These are phyloP conservation scores for Copidosoma aretas DNA, from an alignment of 2,888 invertebrate species.

Conservation along the genomic window DNA sequence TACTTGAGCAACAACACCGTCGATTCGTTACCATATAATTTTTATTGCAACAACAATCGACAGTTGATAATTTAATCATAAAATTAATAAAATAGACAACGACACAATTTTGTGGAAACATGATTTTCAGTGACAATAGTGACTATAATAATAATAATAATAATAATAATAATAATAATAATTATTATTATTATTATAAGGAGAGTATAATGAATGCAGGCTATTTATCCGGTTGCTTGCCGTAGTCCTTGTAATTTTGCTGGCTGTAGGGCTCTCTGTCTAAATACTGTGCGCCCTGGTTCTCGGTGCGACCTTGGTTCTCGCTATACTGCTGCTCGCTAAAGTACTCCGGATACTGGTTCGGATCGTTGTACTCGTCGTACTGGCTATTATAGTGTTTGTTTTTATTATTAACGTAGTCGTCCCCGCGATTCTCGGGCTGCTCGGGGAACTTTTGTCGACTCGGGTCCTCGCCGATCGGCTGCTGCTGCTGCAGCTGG, in stretches of 20 bases:
- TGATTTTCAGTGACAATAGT: neutral
- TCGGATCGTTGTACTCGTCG: constrained; percentile 50
- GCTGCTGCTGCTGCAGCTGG: neutral
- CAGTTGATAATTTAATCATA: neutral
- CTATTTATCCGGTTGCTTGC: constrained; percentile 12
- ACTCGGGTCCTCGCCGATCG: neutral
- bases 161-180: neutral
- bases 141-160: neutral
- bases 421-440: constrained; percentile 42
- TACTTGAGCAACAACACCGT: neutral
- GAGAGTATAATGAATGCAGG: neutral
- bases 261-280: constrained; percentile 14
- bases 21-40: neutral
- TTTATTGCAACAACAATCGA: constrained; percentile 15
- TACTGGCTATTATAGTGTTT: constrained; percentile 50
- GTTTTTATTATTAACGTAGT: constrained; percentile 39
- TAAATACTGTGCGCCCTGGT: constrained; percentile 32
- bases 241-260: constrained; percentile 15
- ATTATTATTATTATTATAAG: neutral
- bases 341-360: constrained; percentile 45
- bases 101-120: no score
- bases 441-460: constrained; percentile 40
- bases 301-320: constrained; percentile 18
- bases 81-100: constrained; percentile 3
- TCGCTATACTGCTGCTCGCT: constrained; percentile 22